These are phyloP conservation scores for Dasypogon diadema DNA, from an alignment of 2,888 invertebrate species.

Conservation along the genomic window DNA sequence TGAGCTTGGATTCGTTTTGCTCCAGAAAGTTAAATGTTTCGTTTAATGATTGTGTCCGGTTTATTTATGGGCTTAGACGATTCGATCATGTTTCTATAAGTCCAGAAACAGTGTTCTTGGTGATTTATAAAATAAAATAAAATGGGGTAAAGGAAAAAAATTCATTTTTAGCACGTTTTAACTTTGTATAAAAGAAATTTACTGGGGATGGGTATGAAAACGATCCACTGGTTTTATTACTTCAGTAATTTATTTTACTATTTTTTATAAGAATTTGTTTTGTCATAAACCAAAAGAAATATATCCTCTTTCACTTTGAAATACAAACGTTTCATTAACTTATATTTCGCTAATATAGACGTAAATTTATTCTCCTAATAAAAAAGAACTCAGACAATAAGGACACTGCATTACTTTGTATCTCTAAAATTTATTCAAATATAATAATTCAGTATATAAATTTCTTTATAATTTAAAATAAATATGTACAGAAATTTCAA, in stretches of 20 bases:
- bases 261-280: conserved; percentile 50
- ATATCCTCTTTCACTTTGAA: conserved; percentile 45
- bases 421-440: conserved; percentile 50
- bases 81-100: too few relatives aligned
- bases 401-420: conserved; percentile 49
- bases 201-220: background rate
- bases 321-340: conserved; percentile 46
- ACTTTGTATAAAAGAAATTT: background rate
- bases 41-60: too few relatives aligned
- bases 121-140: too few relatives aligned
- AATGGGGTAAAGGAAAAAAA: too few relatives aligned
- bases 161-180: background rate
- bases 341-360: conserved; percentile 46
- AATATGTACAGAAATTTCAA: conserved; percentile 46
- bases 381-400: conserved; percentile 52
- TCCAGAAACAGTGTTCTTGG: too few relatives aligned
- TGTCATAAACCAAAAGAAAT: conserved; percentile 47
- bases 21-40: too few relatives aligned
- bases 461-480: conserved; percentile 48
- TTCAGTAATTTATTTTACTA: conserved; percentile 50
- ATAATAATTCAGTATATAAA: conserved; percentile 49
- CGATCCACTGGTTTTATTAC: conserved; percentile 10
- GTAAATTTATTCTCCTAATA: conserved; percentile 42
- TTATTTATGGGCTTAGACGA: too few relatives aligned
- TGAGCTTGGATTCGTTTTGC: too few relatives aligned